A percentile compares a stretch with the other conserved stretches of the same genome.
phyloP scores from a whole-genome alignment of 2,797 vertebrate species.

The Hozukius guyotensis region DNA sequence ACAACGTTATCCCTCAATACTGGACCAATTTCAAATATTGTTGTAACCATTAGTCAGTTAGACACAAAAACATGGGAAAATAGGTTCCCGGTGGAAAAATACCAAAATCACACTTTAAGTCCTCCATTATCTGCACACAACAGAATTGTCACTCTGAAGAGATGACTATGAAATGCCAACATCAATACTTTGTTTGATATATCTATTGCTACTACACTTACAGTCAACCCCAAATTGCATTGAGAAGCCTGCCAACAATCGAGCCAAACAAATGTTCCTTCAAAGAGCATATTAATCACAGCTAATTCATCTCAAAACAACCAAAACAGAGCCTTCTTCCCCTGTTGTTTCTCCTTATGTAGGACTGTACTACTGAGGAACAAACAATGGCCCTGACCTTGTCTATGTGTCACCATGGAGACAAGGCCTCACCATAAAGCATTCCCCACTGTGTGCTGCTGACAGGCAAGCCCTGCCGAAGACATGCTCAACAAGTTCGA shows the following conservation, averaged over 20 bases:
- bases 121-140: slow-evolving; percentile 1
- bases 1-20: too few species aligned
- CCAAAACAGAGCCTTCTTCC: background rate
- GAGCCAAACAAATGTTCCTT: background rate
- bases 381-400: slow-evolving; percentile 82
- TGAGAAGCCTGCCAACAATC: slow-evolving; percentile 1
- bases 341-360: slow-evolving; percentile 24
- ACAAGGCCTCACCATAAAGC: slow-evolving; percentile 77
- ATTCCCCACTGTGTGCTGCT: slow-evolving; percentile 66
- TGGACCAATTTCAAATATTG: too few species aligned
- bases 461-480: slow-evolving; percentile 44
- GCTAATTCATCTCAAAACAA: background rate
- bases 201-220: background rate
- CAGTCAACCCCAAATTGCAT: background rate
- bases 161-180: background rate
- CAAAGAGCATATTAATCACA: background rate
- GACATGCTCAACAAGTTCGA: slow-evolving; percentile 50
- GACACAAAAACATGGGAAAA: too few species aligned
- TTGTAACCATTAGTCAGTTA: too few species aligned
- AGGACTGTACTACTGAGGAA: slow-evolving; percentile 24
- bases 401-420: slow-evolving; percentile 78
- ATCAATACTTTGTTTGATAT: background rate
- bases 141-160: background rate
- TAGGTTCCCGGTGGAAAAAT: too few species aligned
- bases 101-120: background rate